Base-by-base conservation (phyloP, 2,113 vertebrate genomes). In the Dipodomys spectabilis region DNA sequence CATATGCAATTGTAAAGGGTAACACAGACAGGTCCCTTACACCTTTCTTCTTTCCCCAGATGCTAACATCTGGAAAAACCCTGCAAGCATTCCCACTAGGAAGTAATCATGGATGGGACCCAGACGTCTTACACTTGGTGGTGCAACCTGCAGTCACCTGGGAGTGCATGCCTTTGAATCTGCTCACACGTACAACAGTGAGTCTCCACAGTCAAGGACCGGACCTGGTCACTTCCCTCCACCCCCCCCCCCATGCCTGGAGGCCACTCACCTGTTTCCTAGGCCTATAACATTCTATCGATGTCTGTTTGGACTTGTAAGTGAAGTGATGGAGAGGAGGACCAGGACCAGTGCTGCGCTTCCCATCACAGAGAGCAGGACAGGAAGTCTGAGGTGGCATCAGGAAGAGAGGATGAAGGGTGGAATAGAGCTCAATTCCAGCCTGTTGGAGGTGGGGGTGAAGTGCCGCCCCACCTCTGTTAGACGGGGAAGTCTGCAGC, bases 71-170 rank as follows among this genome's bases (percentile, higher is more conserved):
- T 49, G 32, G 13, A 22, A 25, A 62, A 87, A n/a, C 19, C 30
- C 7, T 16, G 30, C 10, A 1, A 19, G 1, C 6, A 30, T 45
- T 32, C 32, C 65, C 7, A 27, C 30, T 20, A 27, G 83, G 39
- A 60, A 15, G 27, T 27, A 6, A 64, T 39, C 44, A 2, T n/a
- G 0, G 27, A 27, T 32, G 7, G 1, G 4, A 15, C 28, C 68
- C n/a, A 7, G 3, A 1, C 30, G 16, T 23, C 39, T 79, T 2
- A 10, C 19, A 57, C 64, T 39, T 39, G 39, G 5, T 39, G 39
- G 39, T 39, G 39, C 39, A 39, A 39, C 5, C 39, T 39, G 39
- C 39, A 39, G 39, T 39, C 39, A 39, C 39, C 39, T 39, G 60
- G 7, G 20, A 16, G n/a, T 35, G 62, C 67, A 10, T 13, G 30